These are phyloP conservation scores for Eolophus roseicapilla DNA, from an alignment of 2,113 vertebrate species.

Conservation along the genomic window DNA sequence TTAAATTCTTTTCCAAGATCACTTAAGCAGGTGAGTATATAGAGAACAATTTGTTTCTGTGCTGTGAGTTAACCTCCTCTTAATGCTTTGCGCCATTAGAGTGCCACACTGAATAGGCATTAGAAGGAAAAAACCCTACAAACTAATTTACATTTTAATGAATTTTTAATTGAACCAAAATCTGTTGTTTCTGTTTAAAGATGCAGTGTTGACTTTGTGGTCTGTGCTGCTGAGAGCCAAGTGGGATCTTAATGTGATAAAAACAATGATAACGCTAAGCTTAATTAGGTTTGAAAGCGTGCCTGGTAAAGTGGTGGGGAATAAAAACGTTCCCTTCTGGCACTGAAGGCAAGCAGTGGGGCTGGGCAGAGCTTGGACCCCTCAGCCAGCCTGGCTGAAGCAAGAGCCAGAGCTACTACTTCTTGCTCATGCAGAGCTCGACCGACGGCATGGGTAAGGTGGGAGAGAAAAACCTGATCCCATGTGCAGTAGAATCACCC, in stretches of 20 bases:
- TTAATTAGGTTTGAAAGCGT: slow-evolving; percentile 79
- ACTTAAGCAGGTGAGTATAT: not conserved
- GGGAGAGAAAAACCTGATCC: not conserved
- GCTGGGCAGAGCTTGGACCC: not conserved
- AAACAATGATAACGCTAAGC: slow-evolving; percentile 79
- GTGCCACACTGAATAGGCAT: slow-evolving; percentile 67
- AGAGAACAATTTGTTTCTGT: slow-evolving; percentile 10
- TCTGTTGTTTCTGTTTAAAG: slow-evolving; percentile 86
- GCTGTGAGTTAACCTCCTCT: slow-evolving; percentile 46
- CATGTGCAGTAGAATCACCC: not conserved
- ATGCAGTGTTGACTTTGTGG: slow-evolving; percentile 79
- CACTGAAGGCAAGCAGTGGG: not conserved
- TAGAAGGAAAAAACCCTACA: slow-evolving; percentile 65
- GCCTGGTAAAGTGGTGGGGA: slow-evolving; percentile 34
- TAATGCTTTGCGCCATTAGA: slow-evolving; percentile 64
- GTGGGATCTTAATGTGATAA: slow-evolving; percentile 79
- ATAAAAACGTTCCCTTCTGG: not conserved
- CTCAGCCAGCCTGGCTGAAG: not conserved
- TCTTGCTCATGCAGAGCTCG: not conserved
- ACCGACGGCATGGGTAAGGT: fast-evolving
- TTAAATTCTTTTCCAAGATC: not conserved
- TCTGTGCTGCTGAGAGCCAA: slow-evolving; percentile 74
- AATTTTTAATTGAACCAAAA: slow-evolving; percentile 87
- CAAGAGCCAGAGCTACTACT: not conserved
- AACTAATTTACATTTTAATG: slow-evolving; percentile 86